phyloP scores from a whole-genome alignment of 2,888 invertebrate species.

The Scelioninae gen. 2 region DNA sequence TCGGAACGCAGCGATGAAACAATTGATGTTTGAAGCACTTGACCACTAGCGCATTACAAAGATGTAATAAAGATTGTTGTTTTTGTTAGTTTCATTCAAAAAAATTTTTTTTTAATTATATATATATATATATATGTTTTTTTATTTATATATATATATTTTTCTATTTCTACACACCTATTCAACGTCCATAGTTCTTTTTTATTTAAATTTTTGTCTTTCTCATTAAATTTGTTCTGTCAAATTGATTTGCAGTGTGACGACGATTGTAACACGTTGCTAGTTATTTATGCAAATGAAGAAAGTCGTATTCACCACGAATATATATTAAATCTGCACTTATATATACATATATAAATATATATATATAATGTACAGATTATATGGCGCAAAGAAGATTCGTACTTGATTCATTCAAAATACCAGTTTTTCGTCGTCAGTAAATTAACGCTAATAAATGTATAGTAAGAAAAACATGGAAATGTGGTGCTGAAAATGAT shows the following conservation, averaged over 20 bases:
- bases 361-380: constrained; percentile 42
- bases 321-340: constrained; percentile 33
- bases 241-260: constrained; percentile 50
- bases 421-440: constrained; percentile 13
- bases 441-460: constrained; percentile 44
- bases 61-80: constrained; percentile 64
- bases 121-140: constrained; percentile 47
- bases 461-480: constrained; percentile 37
- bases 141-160: constrained; percentile 47
- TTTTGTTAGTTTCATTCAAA: constrained; percentile 41
- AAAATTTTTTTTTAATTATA: constrained; percentile 41
- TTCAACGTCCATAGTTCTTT: constrained; percentile 66
- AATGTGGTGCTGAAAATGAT: constrained; percentile 7
- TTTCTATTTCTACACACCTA: constrained; percentile 66
- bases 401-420: constrained; percentile 36
- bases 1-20: constrained; percentile 66
- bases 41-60: constrained; percentile 66
- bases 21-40: constrained; percentile 64
- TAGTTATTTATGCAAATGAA: constrained; percentile 36
- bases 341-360: constrained; percentile 19
- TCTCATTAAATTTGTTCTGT: constrained; percentile 32
- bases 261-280: constrained; percentile 34
- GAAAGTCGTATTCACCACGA: constrained; percentile 37
- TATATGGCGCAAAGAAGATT: constrained; percentile 35
- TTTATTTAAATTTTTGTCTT: constrained; percentile 39